Evolutionary conservation across 2,113 vertebrate genomes (phyloP).

Genomic region (Osmerus eperlanus): DNA sequence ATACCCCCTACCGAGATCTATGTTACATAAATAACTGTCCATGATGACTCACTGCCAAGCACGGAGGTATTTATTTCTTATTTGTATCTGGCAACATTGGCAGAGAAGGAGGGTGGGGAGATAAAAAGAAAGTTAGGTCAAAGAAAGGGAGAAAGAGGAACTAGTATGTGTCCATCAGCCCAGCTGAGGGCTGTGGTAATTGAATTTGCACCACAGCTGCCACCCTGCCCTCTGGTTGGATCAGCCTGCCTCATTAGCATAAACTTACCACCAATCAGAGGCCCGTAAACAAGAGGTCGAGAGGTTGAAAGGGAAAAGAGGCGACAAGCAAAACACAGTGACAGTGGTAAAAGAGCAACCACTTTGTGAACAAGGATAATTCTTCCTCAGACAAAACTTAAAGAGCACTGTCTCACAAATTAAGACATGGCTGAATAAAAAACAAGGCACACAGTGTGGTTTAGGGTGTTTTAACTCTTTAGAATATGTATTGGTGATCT

Average conservation of each 20-base stretch:
- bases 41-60: too few species aligned
- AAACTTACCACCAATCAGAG: constrained; percentile 47
- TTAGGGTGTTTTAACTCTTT: too few species aligned
- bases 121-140: constrained; percentile 7
- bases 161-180: constrained; percentile 52
- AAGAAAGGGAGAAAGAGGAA: background rate
- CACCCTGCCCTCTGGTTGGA: constrained; percentile 44
- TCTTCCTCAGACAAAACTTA: constrained; percentile 26
- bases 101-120: background rate
- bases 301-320: constrained; percentile 36
- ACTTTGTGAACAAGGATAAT: constrained; percentile 45
- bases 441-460: too few species aligned
- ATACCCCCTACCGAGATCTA: too few species aligned
- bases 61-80: too few species aligned
- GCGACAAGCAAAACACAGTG: constrained; percentile 38
- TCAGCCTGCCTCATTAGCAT: constrained; percentile 50
- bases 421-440: too few species aligned
- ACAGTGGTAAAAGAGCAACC: constrained; percentile 38
- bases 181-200: constrained; percentile 54
- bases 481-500: too few species aligned
- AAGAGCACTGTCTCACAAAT: too few species aligned
- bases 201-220: constrained; percentile 53
- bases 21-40: too few species aligned
- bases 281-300: constrained; percentile 41
- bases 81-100: too few species aligned